These are phyloP conservation scores for Leptonema lineaticorne DNA, from an alignment of 1,140 invertebrate genomes.

Conservation along the genomic window DNA sequence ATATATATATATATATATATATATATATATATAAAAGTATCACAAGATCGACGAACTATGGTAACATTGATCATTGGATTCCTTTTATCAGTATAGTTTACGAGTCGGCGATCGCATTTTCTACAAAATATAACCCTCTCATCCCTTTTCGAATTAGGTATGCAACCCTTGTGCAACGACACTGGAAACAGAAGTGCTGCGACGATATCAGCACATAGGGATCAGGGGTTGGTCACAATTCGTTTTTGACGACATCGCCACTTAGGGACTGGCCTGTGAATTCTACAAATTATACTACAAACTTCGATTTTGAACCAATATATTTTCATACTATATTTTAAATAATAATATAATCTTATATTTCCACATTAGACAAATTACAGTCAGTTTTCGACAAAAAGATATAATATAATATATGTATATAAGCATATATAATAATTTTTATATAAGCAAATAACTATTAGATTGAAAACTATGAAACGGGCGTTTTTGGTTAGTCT, in stretches of 20 bases:
- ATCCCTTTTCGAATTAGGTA: constrained; percentile 25
- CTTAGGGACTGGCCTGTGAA: neutral
- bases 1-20: no score
- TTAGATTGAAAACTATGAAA: no score
- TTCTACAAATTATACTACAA: neutral
- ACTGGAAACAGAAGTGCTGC: constrained; percentile 12
- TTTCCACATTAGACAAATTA: no score
- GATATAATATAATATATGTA: no score
- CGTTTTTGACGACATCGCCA: constrained; percentile 25
- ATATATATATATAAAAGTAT: no score
- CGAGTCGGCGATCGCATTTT: constrained; percentile 3
- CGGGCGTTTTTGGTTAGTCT: no score
- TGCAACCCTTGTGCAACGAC: constrained; percentile 23
- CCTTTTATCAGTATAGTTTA: constrained; percentile 24
- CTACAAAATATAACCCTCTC: neutral
- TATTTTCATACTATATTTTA: no score
- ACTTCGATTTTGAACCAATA: neutral
- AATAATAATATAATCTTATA: no score
- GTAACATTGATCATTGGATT: constrained; percentile 20
- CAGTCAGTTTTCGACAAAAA: no score
- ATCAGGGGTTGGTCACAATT: constrained; percentile 28
- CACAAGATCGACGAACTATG: no score
- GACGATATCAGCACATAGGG: constrained; percentile 22
- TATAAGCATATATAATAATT: no score
- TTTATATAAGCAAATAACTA: no score